phyloP scores from a whole-genome alignment of 2,888 invertebrate species.

The Apomyelois bistriatella region DNA sequence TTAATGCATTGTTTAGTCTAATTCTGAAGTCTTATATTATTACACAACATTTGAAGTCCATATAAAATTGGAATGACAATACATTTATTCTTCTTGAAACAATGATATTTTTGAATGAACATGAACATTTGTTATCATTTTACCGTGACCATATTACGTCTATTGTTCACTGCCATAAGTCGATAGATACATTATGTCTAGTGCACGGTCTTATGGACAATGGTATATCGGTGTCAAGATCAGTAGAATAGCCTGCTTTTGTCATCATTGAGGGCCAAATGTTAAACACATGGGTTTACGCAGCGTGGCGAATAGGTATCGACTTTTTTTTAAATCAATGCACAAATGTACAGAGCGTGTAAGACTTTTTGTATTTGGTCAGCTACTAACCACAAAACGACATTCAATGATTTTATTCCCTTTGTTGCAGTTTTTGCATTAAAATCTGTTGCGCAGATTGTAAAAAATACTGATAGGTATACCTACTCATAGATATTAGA shows the following conservation, averaged over 20 bases:
- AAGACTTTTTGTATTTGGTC: not conserved
- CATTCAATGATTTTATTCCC: not conserved
- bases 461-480: not conserved
- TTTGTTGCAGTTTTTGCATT: not conserved
- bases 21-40: not conserved
- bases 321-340: not conserved
- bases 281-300: constrained; percentile 36
- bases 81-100: not conserved
- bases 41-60: not conserved
- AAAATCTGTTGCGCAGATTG: not conserved
- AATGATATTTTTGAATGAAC: not conserved
- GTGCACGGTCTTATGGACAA: constrained; percentile 45
- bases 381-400: not conserved
- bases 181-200: constrained; percentile 30
- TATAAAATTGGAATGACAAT: not conserved
- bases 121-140: constrained; percentile 23
- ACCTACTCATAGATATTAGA: not conserved
- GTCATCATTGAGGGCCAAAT: constrained; percentile 51
- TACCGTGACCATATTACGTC: constrained; percentile 29
- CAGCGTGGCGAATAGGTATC: not conserved
- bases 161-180: constrained; percentile 37
- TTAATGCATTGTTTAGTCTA: too few species aligned
- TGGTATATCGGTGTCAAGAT: constrained; percentile 58
- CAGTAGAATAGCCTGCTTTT: constrained; percentile 41
- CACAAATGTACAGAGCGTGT: constrained; percentile 1